Evolutionary conservation across 2,113 vertebrate species (phyloP).

Genomic region (Pycnonotus jocosus): DNA sequence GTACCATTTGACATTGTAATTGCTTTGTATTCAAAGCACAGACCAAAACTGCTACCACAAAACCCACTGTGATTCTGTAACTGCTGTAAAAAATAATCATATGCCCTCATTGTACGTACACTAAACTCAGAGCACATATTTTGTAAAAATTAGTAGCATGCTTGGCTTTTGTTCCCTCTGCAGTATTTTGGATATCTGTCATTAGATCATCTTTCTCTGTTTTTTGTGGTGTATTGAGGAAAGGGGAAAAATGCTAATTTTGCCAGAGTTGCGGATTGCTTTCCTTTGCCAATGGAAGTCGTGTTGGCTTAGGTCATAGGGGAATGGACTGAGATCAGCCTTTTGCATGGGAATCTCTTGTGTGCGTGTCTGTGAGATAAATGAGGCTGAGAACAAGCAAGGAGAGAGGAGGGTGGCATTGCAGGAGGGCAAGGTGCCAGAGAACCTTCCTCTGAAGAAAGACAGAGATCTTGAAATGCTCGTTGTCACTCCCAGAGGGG

Average conservation of each 20-base stretch:
- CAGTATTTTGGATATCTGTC: neutral
- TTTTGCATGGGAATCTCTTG: neutral
- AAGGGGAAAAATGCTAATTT: neutral
- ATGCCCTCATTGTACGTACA: neutral
- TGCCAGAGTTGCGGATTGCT: neutral
- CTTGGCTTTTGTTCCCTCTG: neutral
- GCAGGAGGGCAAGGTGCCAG: neutral
- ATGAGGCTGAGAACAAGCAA: neutral
- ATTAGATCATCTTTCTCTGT: neutral
- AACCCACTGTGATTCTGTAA: neutral
- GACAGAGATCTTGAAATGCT: neutral
- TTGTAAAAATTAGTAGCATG: neutral
- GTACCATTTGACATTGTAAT: neutral
- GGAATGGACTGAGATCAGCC: neutral
- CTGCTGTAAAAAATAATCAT: neutral
- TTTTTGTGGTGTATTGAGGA: neutral
- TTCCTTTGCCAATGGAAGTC: neutral
- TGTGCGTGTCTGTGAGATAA: neutral
- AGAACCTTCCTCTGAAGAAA: neutral
- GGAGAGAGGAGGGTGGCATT: neutral
- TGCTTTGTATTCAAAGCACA: neutral
- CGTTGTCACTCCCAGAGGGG: neutral
- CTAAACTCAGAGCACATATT: neutral
- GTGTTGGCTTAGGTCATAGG: neutral
- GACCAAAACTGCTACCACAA: neutral